Conservation (phyloP, 2,113 vertebrate genomes). For the Cheilinus undulatus region DNA sequence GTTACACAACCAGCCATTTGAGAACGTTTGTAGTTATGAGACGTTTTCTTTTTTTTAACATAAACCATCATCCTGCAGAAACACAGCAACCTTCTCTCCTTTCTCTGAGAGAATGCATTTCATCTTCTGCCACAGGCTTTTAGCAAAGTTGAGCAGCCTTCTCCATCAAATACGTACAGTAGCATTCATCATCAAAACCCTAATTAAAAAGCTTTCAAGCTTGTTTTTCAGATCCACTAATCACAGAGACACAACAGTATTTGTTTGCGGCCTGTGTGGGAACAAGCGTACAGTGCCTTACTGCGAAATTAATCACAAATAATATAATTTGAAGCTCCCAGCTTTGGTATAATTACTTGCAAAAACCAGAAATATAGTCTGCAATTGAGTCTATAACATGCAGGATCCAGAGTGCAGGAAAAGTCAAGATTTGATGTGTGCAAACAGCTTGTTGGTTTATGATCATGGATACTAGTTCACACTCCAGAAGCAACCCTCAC, state of each 20-base stretch:
- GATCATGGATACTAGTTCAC: background rate
- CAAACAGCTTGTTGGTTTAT: conserved; percentile 29
- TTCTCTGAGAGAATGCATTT: conserved; percentile 12
- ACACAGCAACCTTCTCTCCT: conserved; percentile 12
- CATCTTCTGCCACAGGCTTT: conserved; percentile 72
- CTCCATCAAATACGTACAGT: conserved; percentile 68
- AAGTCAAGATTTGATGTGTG: conserved; percentile 23
- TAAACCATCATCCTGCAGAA: conserved; percentile 9
- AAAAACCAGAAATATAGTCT: conserved; percentile 25
- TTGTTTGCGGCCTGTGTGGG: conserved; percentile 51
- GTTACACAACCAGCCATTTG: conserved; percentile 32
- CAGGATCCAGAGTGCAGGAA: conserved; percentile 13
- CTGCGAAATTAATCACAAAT: conserved; percentile 70
- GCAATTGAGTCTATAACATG: conserved; percentile 25
- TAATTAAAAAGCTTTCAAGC: conserved; percentile 88
- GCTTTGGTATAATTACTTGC: conserved; percentile 64
- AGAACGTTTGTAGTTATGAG: conserved; percentile 17
- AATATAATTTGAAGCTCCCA: conserved; percentile 67
- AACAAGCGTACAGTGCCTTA: conserved; percentile 46
- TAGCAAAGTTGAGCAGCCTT: conserved; percentile 70
- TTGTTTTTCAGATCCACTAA: conserved; percentile 80
- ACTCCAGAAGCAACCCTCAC: background rate
- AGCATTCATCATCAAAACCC: conserved; percentile 68
- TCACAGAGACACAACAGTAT: conserved; percentile 70
- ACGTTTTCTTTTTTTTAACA: background rate